These are phyloP conservation scores for Pectinophora gossypiella DNA, from an alignment of 1,140 invertebrate genomes.

Conservation along the genomic window DNA sequence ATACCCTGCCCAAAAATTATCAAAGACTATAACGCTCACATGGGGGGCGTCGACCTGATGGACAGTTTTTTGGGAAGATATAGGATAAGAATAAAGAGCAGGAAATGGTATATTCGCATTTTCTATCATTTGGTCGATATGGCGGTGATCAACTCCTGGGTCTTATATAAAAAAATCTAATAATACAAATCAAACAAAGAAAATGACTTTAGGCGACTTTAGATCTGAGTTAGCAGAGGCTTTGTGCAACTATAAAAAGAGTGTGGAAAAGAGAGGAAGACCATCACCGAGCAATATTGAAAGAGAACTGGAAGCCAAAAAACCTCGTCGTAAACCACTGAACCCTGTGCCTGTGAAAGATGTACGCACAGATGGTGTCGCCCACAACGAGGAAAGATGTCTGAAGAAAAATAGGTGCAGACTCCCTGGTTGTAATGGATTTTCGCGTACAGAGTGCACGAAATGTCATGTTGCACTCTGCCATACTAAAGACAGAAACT, in stretches of 20 bases:
- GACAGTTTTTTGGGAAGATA: constrained; percentile 47
- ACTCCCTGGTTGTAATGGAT: no score
- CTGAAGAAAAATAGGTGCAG: no score
- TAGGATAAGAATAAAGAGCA: constrained; percentile 32
- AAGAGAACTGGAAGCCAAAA: constrained; percentile 16
- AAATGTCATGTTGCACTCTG: no score
- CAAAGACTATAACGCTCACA: constrained; percentile 44
- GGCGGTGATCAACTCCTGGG: constrained; percentile 31
- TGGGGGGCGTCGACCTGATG: constrained; percentile 23
- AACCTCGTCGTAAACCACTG: no score
- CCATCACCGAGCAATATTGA: constrained; percentile 16
- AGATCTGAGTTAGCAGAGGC: constrained; percentile 40
- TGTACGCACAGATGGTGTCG: no score
- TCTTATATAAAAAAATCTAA: constrained; percentile 37
- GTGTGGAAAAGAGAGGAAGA: constrained; percentile 16
- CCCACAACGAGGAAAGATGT: no score
- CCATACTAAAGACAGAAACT: no score
- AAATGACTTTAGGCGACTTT: constrained; percentile 41
- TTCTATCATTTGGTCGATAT: constrained; percentile 37
- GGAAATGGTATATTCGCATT: constrained; percentile 31
- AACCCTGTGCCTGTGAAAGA: no score
- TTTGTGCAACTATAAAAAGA: constrained; percentile 24
- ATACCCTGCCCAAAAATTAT: constrained; percentile 53
- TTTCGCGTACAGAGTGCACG: no score
- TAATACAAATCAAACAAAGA: constrained; percentile 26